Conservation (phyloP, 53 echinoderm and acorn worm species). For the Henricia sp. region DNA sequence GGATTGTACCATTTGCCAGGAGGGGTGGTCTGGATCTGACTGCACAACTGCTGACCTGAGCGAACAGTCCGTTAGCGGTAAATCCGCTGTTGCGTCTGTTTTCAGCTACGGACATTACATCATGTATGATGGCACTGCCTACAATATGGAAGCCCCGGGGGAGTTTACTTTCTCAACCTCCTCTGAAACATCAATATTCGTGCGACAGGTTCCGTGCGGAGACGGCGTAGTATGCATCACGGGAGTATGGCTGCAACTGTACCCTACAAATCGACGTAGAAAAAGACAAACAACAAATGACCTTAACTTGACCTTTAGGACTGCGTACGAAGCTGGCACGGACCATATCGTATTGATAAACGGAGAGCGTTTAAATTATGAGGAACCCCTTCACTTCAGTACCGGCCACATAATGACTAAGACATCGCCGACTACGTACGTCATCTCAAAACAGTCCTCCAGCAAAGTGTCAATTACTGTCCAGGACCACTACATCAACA, state of each 20-base stretch:
- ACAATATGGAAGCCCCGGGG: conserved; percentile 71
- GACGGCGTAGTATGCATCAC: conserved; percentile 69
- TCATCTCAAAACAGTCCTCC: conserved; percentile 41
- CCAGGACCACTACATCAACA: conserved; percentile 62
- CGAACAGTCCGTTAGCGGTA: conserved; percentile 7
- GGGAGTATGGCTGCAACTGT: conserved; percentile 70
- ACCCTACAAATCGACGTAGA: conserved; percentile 49
- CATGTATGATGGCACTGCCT: conserved; percentile 80
- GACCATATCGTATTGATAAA: conserved; percentile 57
- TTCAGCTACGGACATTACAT: conserved; percentile 78
- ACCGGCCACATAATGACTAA: conserved; percentile 63
- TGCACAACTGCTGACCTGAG: conserved; percentile 63
- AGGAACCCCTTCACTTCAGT: conserved; percentile 42
- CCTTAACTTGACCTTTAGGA: conserved; percentile 43
- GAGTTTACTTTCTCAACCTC: conserved; percentile 70
- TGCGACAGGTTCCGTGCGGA: conserved; percentile 80
- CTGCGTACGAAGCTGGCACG: conserved; percentile 19
- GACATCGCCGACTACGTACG: conserved; percentile 57
- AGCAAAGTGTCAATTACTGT: conserved; percentile 59
- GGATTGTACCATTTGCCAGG: conserved; percentile 66
- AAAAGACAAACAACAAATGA: conserved; percentile 8
- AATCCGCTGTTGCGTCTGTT: conserved; percentile 69
- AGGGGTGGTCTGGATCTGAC: conserved; percentile 78
- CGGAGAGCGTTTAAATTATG: conserved; percentile 54
- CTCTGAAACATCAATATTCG: conserved; percentile 55